Conservation (phyloP, 2,888 invertebrate species). For the Dasypogon diadema region DNA sequence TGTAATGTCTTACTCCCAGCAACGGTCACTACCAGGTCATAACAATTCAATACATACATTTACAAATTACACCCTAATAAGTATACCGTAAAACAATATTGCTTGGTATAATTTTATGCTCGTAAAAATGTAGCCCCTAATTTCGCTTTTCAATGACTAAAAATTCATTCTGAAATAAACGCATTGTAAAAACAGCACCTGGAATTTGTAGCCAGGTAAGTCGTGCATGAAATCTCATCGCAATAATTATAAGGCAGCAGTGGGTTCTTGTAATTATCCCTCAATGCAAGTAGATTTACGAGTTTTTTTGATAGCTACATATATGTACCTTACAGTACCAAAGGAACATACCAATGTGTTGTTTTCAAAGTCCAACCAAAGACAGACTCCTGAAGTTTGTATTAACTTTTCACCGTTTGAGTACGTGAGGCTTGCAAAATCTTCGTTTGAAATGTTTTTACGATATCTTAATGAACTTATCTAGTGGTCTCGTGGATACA, state of each 20-base stretch:
- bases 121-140: not conserved
- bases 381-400: conserved; percentile 5
- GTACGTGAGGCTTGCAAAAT: conserved; percentile 2
- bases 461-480: conserved; percentile 50
- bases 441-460: conserved; percentile 23
- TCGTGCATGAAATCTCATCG: conserved; percentile 45
- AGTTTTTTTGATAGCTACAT: conserved; percentile 40
- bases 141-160: not conserved
- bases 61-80: not conserved
- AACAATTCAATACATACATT: not conserved
- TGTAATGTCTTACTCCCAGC: too few relatives aligned
- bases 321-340: not conserved
- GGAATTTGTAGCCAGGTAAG: conserved; percentile 30
- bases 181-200: conserved; percentile 18
- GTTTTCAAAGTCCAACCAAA: conserved; percentile 14
- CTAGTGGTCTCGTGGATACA: conserved; percentile 46
- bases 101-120: not conserved
- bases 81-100: not conserved
- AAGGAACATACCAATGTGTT: conserved; percentile 7
- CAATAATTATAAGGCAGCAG: conserved; percentile 54
- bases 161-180: not conserved
- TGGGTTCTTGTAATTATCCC: conserved; percentile 54
- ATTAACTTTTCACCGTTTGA: conserved; percentile 32
- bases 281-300: conserved; percentile 53
- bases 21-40: not conserved